A percentile compares a stretch with the other conserved stretches of the same genome.
These are phyloP conservation scores for Macroglossus sobrinus DNA, from an alignment of 2,113 vertebrate genomes.

Conservation along the genomic window DNA sequence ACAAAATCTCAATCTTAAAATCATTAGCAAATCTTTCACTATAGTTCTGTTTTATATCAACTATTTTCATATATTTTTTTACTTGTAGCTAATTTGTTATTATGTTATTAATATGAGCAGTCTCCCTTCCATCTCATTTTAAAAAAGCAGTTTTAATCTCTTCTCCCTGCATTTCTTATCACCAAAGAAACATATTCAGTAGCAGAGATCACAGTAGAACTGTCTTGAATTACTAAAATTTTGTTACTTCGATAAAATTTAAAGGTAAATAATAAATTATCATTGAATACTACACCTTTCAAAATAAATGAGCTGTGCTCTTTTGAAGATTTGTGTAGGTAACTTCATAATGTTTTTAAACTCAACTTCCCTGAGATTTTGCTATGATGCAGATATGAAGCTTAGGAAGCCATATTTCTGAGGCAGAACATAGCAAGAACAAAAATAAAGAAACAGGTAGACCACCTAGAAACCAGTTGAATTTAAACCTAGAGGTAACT, in stretches of 20 bases:
- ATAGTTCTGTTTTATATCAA: slow-evolving; percentile 25
- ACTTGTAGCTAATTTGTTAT: slow-evolving; percentile 49
- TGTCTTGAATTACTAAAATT: slow-evolving; percentile 64
- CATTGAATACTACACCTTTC: not conserved
- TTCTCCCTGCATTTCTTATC: slow-evolving; percentile 49
- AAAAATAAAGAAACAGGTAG: not conserved
- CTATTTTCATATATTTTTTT: slow-evolving; percentile 36
- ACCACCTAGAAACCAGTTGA: not conserved
- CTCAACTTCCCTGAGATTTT: not conserved
- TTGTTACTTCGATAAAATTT: slow-evolving; percentile 62
- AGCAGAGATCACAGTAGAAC: slow-evolving; percentile 40
- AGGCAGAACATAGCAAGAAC: not conserved
- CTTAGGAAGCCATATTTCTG: not conserved
- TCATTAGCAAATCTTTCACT: slow-evolving; percentile 2
- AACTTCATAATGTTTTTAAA: slow-evolving; percentile 25
- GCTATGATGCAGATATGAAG: not conserved
- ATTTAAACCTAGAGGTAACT: not conserved
- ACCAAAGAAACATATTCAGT: slow-evolving; percentile 52
- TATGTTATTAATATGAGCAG: slow-evolving; percentile 40
- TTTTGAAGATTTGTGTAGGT: slow-evolving; percentile 20
- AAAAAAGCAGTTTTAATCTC: slow-evolving; percentile 54
- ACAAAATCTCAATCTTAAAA: slow-evolving; percentile 9
- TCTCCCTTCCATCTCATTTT: slow-evolving; percentile 46
- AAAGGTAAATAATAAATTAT: slow-evolving; percentile 51
- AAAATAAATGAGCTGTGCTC: slow-evolving; percentile 33